Percentiles rank a stretch among this genome's conserved stretches.
phyloP scores from a whole-genome alignment of 1,140 invertebrate genomes.

The Matsumurasca onukii region DNA sequence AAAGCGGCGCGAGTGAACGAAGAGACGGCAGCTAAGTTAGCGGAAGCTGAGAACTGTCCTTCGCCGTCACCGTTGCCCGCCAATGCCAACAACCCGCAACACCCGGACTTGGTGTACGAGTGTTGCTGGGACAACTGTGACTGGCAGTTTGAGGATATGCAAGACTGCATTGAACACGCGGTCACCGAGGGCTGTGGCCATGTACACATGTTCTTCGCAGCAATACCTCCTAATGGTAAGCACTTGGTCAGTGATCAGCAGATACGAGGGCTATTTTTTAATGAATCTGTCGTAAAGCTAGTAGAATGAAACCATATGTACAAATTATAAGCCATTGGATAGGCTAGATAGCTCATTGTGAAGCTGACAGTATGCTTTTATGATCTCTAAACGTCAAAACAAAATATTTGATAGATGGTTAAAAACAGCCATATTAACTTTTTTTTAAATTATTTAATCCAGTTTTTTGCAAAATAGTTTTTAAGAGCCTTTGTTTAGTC shows the following conservation, averaged over 20 bases:
- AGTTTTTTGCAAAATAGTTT: too few relatives aligned
- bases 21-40: constrained; percentile 63
- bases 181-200: constrained; percentile 70
- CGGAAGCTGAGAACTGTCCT: constrained; percentile 47
- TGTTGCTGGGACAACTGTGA: constrained; percentile 93
- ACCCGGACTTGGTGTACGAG: constrained; percentile 67
- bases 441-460: too few relatives aligned
- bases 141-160: constrained; percentile 87
- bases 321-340: neutral
- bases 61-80: constrained; percentile 13
- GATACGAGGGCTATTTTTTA: too few relatives aligned
- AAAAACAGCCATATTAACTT: too few relatives aligned
- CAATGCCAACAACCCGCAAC: constrained; percentile 29
- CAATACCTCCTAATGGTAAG: constrained; percentile 48
- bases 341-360: neutral
- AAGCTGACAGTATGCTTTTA: too few relatives aligned
- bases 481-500: too few relatives aligned
- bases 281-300: too few relatives aligned
- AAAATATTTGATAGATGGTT: too few relatives aligned
- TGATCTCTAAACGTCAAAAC: too few relatives aligned
- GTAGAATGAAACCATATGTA: too few relatives aligned
- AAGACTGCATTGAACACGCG: constrained; percentile 89
- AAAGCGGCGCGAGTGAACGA: constrained; percentile 84
- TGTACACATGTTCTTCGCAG: constrained; percentile 52
- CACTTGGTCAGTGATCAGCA: too few relatives aligned